Base-by-base conservation (phyloP, 2,113 vertebrate genomes). In the Planiliza haematocheilus region DNA sequence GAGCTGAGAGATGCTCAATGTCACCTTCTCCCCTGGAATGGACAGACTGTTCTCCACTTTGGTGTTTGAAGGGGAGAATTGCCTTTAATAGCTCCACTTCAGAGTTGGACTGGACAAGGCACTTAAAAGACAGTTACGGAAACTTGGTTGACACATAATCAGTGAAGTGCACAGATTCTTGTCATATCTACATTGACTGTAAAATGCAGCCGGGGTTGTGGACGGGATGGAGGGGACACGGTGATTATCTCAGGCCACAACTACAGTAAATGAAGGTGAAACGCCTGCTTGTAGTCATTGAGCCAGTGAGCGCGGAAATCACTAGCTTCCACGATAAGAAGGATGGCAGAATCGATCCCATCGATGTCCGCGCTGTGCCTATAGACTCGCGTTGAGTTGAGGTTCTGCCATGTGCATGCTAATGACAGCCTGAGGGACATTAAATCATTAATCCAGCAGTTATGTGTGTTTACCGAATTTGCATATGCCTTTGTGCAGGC, bases 11-110 rank as follows among this genome's bases (percentile, higher is more conserved):
- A 74, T 8, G 13, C 34, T 76, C 67, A 81, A 49, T 77, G 72
- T 86, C 79, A 85, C 64, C 84, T 66, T 79, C 50, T 65, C 24
- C 53, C 57, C 65, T 16, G 5, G 64, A 61, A 70, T 16, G 9
- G 14, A 34, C n/a, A 62, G 61, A 45, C 37, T 52, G n/a, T 57
- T 55, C 65, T 67, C 57, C 53, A 70, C 71, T 57, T 70, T 43
- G 37, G 37, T 41, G 10, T 71, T 66, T 13, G 13, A 76, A 81
- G 71, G 48, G 56, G 50, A 71, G 77, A 87, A 89, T 71, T 61
- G 61, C 66, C 67, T 83, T 71, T 83, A 83, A 87, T 88, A 66
- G 68, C 61, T 51, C 45, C 71, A 50, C 78, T 89, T 86, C 49
- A 51, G 58, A 64, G 20, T 69, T 55, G 56, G 30, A 43, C 68